Base-by-base conservation (phyloP, 1,140 invertebrate genomes). In the Saxidomus purpurata region DNA sequence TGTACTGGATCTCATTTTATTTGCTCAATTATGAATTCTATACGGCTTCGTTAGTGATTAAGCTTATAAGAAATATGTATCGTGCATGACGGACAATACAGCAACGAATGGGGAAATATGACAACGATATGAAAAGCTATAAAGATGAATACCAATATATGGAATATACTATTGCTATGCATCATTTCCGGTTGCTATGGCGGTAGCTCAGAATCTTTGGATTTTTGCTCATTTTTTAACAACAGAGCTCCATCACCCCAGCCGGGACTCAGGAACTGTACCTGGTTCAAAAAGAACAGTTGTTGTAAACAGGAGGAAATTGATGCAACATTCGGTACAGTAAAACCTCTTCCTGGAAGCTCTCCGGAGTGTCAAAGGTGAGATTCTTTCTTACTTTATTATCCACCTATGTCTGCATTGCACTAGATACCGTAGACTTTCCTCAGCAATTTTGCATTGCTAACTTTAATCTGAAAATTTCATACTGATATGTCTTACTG, bases 301-400 rank as follows among this genome's bases (percentile, higher is more conserved):
- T 96, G 96, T 86, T 96, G 96, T 87, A 93, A 93, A 31, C 95
- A 96, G 83, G 93, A 95, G 55, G 95, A 96, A 89, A 95, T 96
- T 47, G 94, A 94, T 67, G 95, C 94, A 11, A 95, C 94, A 3
- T 96, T 96, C 89, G 93, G 92, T 9, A 92, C 93, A 28, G 95
- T 96, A 22, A 96, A 96, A 85, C 95, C 95, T 8, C 91, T 96
- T 11, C 92, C 94, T 11, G 96, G 96, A 0, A 94, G 95, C 11
- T 95, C 95, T 6, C 87, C 77, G 8, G 90, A 92, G 13, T 96
- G 96, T 81, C 94, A 95, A 76, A 92, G 81, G 86, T 87, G 61
- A 80, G 52, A 34, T 91, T 22, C 19, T 59, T 49, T 49, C 8
- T 49, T 8, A 49, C 47, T n/a, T n/a, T n/a, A n/a, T n/a, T n/a